Evolutionary conservation across 1,140 invertebrate species (phyloP).

Genomic region (Fopius arisanus): DNA sequence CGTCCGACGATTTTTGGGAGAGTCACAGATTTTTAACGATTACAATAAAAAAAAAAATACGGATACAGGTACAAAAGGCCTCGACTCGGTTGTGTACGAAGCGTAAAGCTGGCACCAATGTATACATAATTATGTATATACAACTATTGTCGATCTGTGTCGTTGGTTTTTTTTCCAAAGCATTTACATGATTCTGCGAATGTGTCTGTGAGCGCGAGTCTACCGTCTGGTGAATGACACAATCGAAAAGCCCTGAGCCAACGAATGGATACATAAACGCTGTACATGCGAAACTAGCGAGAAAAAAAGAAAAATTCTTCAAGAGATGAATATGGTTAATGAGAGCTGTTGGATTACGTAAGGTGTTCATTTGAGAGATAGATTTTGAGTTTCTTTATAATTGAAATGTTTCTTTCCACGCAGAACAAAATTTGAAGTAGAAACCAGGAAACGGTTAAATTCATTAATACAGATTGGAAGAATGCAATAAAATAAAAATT

Average conservation of each 20-base stretch:
- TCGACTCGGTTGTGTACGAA: conserved; percentile 60
- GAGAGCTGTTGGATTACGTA: background rate
- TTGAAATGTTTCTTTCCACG: no score
- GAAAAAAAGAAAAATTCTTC: background rate
- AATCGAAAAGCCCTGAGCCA: background rate
- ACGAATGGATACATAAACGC: background rate
- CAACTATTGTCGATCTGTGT: conserved; percentile 8
- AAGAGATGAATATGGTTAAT: background rate
- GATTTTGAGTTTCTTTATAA: conserved; percentile 2
- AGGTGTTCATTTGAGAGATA: background rate
- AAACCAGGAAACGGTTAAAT: no score
- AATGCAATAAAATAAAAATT: no score
- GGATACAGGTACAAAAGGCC: conserved; percentile 44
- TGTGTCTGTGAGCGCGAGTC: background rate
- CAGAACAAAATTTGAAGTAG: no score
- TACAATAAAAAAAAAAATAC: conserved; percentile 10
- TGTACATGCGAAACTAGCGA: background rate
- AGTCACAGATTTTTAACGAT: background rate
- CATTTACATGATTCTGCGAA: background rate
- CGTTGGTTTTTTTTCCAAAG: background rate
- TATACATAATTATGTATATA: conserved; percentile 13
- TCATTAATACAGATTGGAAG: no score
- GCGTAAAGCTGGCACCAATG: conserved; percentile 46
- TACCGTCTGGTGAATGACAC: background rate
- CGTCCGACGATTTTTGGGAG: conserved; percentile 37